phyloP scores from a whole-genome alignment of 2,888 invertebrate species.

The Tenthredo distinguenda region DNA sequence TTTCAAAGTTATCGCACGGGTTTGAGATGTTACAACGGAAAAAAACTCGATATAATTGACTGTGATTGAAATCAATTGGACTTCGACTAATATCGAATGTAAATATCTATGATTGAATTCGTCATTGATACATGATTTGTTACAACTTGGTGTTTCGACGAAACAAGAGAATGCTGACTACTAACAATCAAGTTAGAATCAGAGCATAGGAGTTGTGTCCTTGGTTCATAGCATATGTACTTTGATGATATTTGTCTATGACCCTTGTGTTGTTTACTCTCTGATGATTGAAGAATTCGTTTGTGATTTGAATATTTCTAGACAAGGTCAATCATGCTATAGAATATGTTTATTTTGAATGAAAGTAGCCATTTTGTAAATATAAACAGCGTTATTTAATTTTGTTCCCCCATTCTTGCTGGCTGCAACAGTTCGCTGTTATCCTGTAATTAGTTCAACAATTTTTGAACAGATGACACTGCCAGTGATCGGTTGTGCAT shows the following conservation, averaged over 20 bases:
- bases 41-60: slow-evolving; percentile 18
- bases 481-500: neutral
- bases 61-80: slow-evolving; percentile 22
- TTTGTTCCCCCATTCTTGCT: neutral
- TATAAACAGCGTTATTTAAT: neutral
- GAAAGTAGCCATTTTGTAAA: neutral
- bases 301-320: neutral
- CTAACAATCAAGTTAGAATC: neutral
- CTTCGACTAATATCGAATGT: neutral
- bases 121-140: neutral
- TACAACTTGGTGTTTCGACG: neutral
- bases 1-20: neutral
- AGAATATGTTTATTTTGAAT: neutral
- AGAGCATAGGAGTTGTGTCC: neutral
- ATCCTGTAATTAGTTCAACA: neutral
- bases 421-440: neutral
- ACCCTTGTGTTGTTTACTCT: too few species aligned
- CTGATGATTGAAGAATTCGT: neutral
- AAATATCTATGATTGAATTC: neutral
- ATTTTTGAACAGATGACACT: neutral
- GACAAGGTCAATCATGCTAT: neutral
- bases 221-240: neutral
- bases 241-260: neutral
- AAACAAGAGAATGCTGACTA: neutral
- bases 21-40: slow-evolving; percentile 24